These are phyloP conservation scores for Dyspetes luteomarginatus DNA, from an alignment of 2,888 invertebrate genomes.

Conservation along the genomic window DNA sequence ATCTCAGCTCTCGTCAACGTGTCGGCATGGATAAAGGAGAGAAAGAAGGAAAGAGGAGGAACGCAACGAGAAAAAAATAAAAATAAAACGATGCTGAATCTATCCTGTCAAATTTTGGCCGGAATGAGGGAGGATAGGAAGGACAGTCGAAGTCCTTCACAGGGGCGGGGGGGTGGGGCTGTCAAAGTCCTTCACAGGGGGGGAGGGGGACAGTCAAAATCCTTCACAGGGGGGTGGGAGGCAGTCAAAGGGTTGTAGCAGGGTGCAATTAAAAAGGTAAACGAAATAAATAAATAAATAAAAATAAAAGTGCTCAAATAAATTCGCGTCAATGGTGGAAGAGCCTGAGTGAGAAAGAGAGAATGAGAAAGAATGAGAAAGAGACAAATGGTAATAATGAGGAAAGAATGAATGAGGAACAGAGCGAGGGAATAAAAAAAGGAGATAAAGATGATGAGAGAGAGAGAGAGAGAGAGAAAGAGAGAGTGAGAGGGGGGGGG, in stretches of 20 bases:
- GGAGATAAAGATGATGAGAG: neutral
- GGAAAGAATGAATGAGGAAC: too few species aligned
- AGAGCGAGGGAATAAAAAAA: constrained; percentile 41
- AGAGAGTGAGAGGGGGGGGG: constrained; percentile 30
- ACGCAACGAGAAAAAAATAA: constrained; percentile 36
- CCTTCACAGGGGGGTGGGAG: constrained; percentile 23
- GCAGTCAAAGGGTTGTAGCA: constrained; percentile 27
- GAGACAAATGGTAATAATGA: constrained; percentile 43
- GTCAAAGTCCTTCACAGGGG: constrained; percentile 34
- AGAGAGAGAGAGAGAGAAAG: constrained; percentile 41
- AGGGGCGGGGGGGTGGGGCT: constrained; percentile 19
- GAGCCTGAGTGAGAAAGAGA: constrained; percentile 30
- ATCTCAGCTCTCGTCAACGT: too few species aligned
- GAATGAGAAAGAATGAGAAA: constrained; percentile 41
- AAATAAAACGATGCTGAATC: constrained; percentile 50
- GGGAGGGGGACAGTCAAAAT: too few species aligned
- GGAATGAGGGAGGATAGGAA: constrained; percentile 6
- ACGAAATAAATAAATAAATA: too few species aligned
- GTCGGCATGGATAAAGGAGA: constrained; percentile 26
- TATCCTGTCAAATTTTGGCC: neutral
- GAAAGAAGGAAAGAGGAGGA: constrained; percentile 16
- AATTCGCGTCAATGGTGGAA: neutral
- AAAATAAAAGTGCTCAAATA: constrained; percentile 15
- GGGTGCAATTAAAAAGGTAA: constrained; percentile 38
- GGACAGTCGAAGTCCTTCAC: too few species aligned